Conservation (phyloP, 2,797 vertebrate species). For the Lutjanus argentimaculatus region DNA sequence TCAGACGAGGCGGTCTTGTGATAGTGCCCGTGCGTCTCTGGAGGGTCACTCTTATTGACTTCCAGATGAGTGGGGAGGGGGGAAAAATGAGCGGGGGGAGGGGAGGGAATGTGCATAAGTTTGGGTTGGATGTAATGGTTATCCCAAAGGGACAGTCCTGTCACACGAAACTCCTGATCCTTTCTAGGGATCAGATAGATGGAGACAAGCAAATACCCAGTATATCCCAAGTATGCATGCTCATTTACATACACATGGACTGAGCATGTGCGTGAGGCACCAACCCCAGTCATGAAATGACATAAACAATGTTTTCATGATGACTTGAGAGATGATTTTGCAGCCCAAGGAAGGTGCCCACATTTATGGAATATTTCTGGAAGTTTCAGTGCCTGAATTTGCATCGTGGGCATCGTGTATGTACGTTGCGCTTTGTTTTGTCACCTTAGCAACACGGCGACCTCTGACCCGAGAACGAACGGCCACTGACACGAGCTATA, state of each 20-base stretch:
- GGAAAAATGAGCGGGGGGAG: conserved; percentile 9
- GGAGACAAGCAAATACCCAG: conserved; percentile 48
- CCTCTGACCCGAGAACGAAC: conserved; percentile 8
- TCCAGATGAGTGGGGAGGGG: conserved; percentile 44
- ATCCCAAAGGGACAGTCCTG: conserved; percentile 54
- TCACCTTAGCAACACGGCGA: conserved; percentile 35
- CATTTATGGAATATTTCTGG: conserved; percentile 26
- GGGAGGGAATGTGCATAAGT: background rate
- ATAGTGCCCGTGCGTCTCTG: conserved; percentile 7
- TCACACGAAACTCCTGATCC: conserved; percentile 73
- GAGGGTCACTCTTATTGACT: conserved; percentile 82
- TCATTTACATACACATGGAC: conserved; percentile 61
- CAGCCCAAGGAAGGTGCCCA: background rate
- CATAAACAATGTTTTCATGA: too few species aligned
- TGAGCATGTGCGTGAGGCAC: conserved; percentile 23
- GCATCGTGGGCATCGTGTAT: background rate
- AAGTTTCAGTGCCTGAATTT: conserved; percentile 12
- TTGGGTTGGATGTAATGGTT: conserved; percentile 54
- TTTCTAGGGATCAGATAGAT: conserved; percentile 62
- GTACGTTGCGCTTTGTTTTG: conserved; percentile 24
- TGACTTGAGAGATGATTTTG: background rate
- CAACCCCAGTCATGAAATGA: background rate
- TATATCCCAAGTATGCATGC: conserved; percentile 51
- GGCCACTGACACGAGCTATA: background rate
- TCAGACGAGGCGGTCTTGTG: conserved; percentile 35